These are phyloP conservation scores for Brachystomella parvula DNA, from an alignment of 1,140 invertebrate genomes.

Conservation along the genomic window DNA sequence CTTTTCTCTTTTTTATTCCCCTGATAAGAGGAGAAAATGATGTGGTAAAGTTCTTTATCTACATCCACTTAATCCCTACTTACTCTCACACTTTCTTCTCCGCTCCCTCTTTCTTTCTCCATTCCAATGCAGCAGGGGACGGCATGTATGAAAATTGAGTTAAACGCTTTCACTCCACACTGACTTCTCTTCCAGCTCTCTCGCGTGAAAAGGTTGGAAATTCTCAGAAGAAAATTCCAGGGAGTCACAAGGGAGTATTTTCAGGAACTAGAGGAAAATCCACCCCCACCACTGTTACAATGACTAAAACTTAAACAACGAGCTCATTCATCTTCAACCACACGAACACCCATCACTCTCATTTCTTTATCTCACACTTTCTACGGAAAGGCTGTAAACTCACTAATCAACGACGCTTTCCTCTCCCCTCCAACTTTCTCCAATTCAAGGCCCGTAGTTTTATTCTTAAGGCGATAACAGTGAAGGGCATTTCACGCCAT, in stretches of 20 bases:
- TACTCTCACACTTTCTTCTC: constrained; percentile 19
- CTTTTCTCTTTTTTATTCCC: no score
- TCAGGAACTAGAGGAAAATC: neutral
- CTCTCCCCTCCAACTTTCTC: neutral
- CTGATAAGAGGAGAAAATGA: constrained; percentile 3
- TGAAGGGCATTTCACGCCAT: no score
- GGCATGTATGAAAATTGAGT: constrained; percentile 36
- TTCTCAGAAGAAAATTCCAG: neutral
- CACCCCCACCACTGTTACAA: neutral
- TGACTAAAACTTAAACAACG: neutral
- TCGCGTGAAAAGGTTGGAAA: neutral
- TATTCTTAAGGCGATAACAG: no score
- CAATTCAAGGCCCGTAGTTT: neutral
- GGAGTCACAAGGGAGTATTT: constrained; percentile 1
- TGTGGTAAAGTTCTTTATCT: constrained; percentile 14
- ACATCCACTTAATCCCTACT: constrained; percentile 23
- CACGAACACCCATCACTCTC: constrained; percentile 5
- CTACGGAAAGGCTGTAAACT: neutral
- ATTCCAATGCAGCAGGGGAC: constrained; percentile 1
- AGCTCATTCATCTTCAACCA: constrained; percentile 8
- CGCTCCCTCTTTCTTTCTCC: constrained; percentile 12
- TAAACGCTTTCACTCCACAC: constrained; percentile 28
- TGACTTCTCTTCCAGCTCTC: constrained; percentile 11
- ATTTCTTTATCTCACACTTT: neutral
- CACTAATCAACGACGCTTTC: neutral